Base-by-base conservation (phyloP, 2,888 invertebrate species). In the Sarcophaga rosellei region DNA sequence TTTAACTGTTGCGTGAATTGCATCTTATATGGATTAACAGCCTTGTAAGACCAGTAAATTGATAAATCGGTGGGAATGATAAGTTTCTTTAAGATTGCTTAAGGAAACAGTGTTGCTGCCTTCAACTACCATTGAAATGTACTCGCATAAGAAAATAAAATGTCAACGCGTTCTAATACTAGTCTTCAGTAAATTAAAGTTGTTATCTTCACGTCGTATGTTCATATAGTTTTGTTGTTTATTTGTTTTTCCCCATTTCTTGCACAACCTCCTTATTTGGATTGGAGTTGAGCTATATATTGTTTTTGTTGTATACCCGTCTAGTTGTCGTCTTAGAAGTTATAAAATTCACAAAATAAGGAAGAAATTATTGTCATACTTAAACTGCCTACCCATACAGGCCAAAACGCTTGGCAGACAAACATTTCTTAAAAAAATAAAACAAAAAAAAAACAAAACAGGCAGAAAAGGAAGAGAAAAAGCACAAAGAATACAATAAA, bases 291-390 rank as follows among this genome's bases (percentile, higher is more conserved):
- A 53, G 53, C 17, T 53, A 53, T 17, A 53, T 17, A 4, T 15
- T 15, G 17, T 53, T 53, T 15, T 53, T 15, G 12, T 15, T 53
- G 15, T 5, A 57, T 17, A 47, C 66, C 45, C 69, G 76, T 66
- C 75, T 82, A 53, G 59, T 77, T 80, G 74, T 61, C 65, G 73
- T 86, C 73, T 77, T 80, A 66, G n/a, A 70, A 61, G 66, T 72
- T 75, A 57, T 69, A 47, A 63, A 72, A 79, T 75, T 75, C 72
- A 62, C 23, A 59, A 82, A 84, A 81, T 74, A 83, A 83, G 78
- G 62, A 78, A 84, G 69, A 81, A 84, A 75, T 86, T 81, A 81
- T 70, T 45, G 21, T 66, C 63, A 44, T 73, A 66, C 17, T 53
- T 53, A 53, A 53, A 53, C 53, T 15, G 44, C 17, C 61, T 10